Evolutionary conservation across 1,140 invertebrate genomes (phyloP).

Genomic region (Achroia grisella): DNA sequence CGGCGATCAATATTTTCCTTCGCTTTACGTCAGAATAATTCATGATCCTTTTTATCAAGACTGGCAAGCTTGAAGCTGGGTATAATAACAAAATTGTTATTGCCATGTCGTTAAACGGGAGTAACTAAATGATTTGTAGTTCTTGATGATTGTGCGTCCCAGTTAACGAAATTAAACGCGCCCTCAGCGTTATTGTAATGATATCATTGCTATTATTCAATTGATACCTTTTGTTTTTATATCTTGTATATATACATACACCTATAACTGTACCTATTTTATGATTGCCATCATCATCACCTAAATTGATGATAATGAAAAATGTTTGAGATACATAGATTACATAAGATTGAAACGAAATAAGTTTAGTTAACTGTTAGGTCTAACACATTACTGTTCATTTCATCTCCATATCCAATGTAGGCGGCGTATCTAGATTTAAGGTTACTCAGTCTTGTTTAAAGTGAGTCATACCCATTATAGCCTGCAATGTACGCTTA

Average conservation of each 20-base stretch:
- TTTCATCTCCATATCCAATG: not conserved
- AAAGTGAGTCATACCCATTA: conserved; percentile 34
- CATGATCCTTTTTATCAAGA: not conserved
- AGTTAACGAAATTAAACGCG: conserved; percentile 22
- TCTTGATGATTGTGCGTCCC: conserved; percentile 19
- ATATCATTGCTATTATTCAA: too few relatives aligned
- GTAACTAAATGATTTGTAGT: not conserved
- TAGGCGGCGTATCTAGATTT: conserved; percentile 8
- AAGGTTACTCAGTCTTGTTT: conserved; percentile 25
- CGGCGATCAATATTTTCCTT: conserved; percentile 9
- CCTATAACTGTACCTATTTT: too few relatives aligned
- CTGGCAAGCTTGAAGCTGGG: too few relatives aligned
- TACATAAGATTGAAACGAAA: too few relatives aligned
- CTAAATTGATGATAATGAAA: too few relatives aligned
- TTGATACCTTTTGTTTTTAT: too few relatives aligned
- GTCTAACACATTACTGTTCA: too few relatives aligned
- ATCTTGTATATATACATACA: too few relatives aligned
- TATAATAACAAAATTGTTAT: too few relatives aligned
- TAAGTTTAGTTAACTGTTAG: too few relatives aligned
- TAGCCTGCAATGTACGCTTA: conserved; percentile 17
- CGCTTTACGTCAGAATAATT: not conserved
- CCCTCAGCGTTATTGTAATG: not conserved
- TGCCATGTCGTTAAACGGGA: not conserved
- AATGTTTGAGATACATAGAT: too few relatives aligned
- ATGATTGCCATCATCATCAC: too few relatives aligned